Evolutionary conservation across 1,140 invertebrate species (phyloP).

Genomic region (Tetramorium parvispinum): DNA sequence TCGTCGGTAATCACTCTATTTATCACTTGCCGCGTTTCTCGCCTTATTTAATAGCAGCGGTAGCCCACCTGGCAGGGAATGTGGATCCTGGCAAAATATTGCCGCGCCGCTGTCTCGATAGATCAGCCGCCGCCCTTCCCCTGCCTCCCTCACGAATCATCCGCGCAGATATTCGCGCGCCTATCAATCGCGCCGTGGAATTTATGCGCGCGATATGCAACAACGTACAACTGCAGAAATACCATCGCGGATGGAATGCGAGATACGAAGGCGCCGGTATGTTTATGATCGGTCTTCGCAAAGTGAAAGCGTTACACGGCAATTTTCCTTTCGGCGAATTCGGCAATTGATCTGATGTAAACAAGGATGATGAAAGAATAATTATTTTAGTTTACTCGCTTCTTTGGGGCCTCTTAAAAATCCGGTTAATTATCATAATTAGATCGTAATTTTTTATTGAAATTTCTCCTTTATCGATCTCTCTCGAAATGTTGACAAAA

Average conservation of each 20-base stretch:
- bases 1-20: conserved; percentile 81
- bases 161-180: neutral
- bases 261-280: neutral
- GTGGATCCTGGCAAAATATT: conserved; percentile 71
- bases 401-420: neutral
- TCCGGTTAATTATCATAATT: neutral
- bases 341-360: conserved; percentile 9
- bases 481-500: neutral
- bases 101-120: conserved; percentile 42
- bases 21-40: conserved; percentile 78
- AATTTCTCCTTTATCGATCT: neutral
- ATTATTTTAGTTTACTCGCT: neutral
- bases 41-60: conserved; percentile 70
- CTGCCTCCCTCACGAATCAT: conserved; percentile 26
- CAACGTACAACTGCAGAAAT: conserved; percentile 4
- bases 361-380: neutral
- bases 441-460: neutral
- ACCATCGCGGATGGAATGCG: conserved; percentile 25
- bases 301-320: conserved; percentile 43
- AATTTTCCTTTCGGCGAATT: conserved; percentile 13
- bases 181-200: conserved; percentile 37
- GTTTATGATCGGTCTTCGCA: conserved; percentile 37
- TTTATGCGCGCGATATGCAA: conserved; percentile 17
- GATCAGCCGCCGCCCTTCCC: conserved; percentile 1
- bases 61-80: conserved; percentile 75